Base-by-base conservation (phyloP, 2,797 vertebrate species). In the Columba guinea region DNA sequence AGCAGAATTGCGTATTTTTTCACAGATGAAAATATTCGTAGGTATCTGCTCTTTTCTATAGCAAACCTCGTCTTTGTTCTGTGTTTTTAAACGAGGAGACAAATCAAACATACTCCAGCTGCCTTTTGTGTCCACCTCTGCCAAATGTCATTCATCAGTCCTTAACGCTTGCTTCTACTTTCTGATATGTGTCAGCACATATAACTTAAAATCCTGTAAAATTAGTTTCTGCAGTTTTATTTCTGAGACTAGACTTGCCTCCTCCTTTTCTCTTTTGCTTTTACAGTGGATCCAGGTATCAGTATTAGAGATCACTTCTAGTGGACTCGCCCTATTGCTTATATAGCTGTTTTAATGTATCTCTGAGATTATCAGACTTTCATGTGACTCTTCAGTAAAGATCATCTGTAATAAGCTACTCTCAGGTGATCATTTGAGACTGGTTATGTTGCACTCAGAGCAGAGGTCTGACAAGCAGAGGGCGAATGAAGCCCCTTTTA, bases 121-220 rank as follows among this genome's bases (percentile, higher is more conserved):
- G 83, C 87, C 67, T 89, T 81, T 92, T 89, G 49, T 8, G 28
- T 83, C 53, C 87, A 80, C 70, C 83, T 92, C 62, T 94, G 84
- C 68, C 84, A 77, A 93, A 94, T 81, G 68, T 63, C 71, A 92
- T 58, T 67, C 74, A 86, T 88, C 62, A 70, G 59, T 76, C 94
- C 65, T 74, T 82, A 64, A 87, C 84, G 68, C 79, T 89, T 86
- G 65, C 84, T 91, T 91, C 73, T 89, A 53, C 67, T 87, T 89
- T 52, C 27, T 12, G 6, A 28, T 74, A 55, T 28, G 11, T 87
- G 62, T 78, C 94, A 89, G 87, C 37, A 44, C 28, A 10, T 76
- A 89, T 88, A 55, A 2, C 44, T 84, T 79, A 60, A 90, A 67
- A 77, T 84, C 94, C 75, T 93, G 63, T 85, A 78, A 88, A 92